Percentiles rank a stretch among this genome's conserved stretches.
phyloP scores from a whole-genome alignment of 2,113 vertebrate genomes.

The Phylloscopus trochiloides region DNA sequence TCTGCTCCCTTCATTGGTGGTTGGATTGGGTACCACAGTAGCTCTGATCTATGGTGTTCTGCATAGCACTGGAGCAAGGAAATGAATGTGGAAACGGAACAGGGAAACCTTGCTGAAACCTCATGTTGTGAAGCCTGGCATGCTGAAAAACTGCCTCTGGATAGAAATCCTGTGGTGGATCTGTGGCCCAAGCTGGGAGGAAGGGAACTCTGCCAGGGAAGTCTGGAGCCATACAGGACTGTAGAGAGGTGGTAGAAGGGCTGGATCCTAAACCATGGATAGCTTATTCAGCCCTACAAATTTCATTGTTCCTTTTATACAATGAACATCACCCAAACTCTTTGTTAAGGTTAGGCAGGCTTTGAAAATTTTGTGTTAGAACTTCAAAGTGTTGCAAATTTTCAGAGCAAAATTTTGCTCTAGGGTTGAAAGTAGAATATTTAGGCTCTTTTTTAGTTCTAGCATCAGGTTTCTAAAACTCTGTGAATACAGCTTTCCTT shows the following conservation, averaged over 20 bases:
- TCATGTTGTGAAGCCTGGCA: constrained; percentile 36
- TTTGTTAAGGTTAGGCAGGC: constrained; percentile 35
- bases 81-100: not conserved
- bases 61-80: not conserved
- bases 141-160: not conserved
- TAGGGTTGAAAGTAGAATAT: constrained; percentile 26
- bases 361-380: constrained; percentile 63
- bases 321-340: not conserved
- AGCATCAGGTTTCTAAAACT: constrained; percentile 52
- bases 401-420: constrained; percentile 31
- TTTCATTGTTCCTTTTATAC: constrained; percentile 22
- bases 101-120: not conserved
- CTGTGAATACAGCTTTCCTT: not conserved
- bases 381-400: constrained; percentile 64
- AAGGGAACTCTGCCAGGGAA: constrained; percentile 45
- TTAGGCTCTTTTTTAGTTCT: constrained; percentile 50
- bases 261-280: constrained; percentile 42
- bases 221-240: constrained; percentile 41
- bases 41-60: not conserved
- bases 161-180: not conserved
- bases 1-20: not conserved
- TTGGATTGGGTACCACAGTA: not conserved
- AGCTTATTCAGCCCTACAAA: constrained; percentile 42
- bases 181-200: not conserved
- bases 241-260: constrained; percentile 1